Base-by-base conservation (phyloP, 2,113 vertebrate genomes). In the Alexandromys fortis region DNA sequence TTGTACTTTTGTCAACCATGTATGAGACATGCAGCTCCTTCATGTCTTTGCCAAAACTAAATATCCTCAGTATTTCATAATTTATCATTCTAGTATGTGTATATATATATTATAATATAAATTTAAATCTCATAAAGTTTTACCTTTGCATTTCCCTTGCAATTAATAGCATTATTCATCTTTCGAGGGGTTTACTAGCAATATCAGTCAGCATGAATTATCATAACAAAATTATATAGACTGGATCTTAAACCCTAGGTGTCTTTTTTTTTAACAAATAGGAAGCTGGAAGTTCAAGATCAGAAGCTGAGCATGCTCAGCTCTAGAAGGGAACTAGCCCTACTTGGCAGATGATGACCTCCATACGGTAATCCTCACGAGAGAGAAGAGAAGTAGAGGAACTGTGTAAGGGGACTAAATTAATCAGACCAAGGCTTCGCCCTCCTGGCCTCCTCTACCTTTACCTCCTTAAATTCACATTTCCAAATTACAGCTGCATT, bases 141-240 rank as follows among this genome's bases (percentile, higher is more conserved):
- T 58, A 67, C 70, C 67, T 95, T 94, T 94, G 35, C 82, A 79
- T 94, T 97, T 95, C 42, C 35, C 22, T 90, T 47, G 86, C 70
- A 55, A 90, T 16, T 79, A 92, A 75, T 72, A 76, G 86, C 21
- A 49, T 6, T 52, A 45, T 63, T 63, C 70, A 94, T 92, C n/a
- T 95, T 92, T 79, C 76, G 2, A 26, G 73, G 7, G 58, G 16
- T 21, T 79, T 45, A 73, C 30, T 83, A 45, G 35, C 35, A 90
- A 7, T 83, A 45, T 96, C 65, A 92, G 28, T 88, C 22, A 79
- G 35, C 33, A 7, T 33, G 9, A 7, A 38, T 26, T 63, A 3
- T 47, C 17, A 72, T 72, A 85, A 81, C 11, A 91, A 76, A 96
- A 90, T 63, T 14, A 9, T 26, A 63, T 68, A 61, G 52, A 65